Percentiles rank a stretch among this genome's conserved stretches.
Conservation (phyloP, 1,140 invertebrate genomes). For the Brachionus rubens region DNA sequence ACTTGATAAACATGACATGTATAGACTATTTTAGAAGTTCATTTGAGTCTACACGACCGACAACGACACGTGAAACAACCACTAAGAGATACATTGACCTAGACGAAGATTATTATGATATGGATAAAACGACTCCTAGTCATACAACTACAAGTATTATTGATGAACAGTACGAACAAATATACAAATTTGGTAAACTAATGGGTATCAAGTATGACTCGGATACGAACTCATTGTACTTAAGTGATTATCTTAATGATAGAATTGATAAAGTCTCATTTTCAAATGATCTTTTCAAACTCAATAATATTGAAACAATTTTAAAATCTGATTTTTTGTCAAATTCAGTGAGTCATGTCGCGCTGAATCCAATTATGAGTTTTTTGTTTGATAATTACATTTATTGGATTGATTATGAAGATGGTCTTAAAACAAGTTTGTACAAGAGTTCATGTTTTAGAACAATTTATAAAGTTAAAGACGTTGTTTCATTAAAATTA, state of each 20-base stretch:
- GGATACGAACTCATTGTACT: neutral
- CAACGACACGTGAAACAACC: neutral
- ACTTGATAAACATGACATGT: conserved; percentile 35
- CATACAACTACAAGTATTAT: neutral
- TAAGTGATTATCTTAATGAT: conserved; percentile 41
- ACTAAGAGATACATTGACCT: neutral
- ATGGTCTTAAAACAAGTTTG: conserved; percentile 42
- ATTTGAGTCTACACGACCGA: neutral
- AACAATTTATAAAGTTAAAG: conserved; percentile 27
- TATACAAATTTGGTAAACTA: conserved; percentile 25
- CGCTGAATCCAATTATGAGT: conserved; percentile 37
- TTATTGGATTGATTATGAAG: conserved; percentile 43
- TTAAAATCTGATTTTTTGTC: conserved; percentile 31
- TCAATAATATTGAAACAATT: conserved; percentile 24
- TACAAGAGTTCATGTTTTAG: conserved; percentile 37
- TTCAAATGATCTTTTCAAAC: neutral
- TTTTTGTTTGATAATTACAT: conserved; percentile 27
- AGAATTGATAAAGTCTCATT: conserved; percentile 22
- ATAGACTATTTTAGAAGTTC: conserved; percentile 21
- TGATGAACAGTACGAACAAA: neutral
- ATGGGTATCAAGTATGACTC: conserved; percentile 28
- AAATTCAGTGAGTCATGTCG: conserved; percentile 36
- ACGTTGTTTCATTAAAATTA: conserved; percentile 29
- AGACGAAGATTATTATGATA: conserved; percentile 6
- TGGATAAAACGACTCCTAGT: neutral